Percentiles rank a stretch among this genome's conserved stretches.
phyloP scores from a whole-genome alignment of 2,113 vertebrate genomes.

The Podarcis raffonei region DNA sequence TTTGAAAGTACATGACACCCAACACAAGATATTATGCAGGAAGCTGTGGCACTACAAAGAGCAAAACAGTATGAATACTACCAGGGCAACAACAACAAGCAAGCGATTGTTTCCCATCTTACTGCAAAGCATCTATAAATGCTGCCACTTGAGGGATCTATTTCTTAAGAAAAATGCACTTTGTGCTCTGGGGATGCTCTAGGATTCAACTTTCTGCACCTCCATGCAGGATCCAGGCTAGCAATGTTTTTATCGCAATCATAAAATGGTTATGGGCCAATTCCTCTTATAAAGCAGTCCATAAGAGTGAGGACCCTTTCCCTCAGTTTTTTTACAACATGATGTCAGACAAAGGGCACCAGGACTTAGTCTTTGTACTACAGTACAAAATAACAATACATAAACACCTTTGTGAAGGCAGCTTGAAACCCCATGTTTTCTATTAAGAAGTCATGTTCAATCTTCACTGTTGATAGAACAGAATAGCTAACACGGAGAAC shows the following conservation, averaged over 20 bases:
- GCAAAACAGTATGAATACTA: slow-evolving; percentile 52
- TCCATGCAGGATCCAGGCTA: slow-evolving; percentile 66
- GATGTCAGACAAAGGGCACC: slow-evolving; percentile 84
- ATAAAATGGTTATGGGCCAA: slow-evolving; percentile 80
- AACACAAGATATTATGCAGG: slow-evolving; percentile 45
- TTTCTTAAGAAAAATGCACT: slow-evolving; percentile 73
- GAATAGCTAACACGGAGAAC: slow-evolving; percentile 85
- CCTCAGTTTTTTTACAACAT: slow-evolving; percentile 62
- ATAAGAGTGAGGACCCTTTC: slow-evolving; percentile 55
- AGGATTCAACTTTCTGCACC: slow-evolving; percentile 72
- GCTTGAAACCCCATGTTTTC: slow-evolving; percentile 84
- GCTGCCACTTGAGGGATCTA: slow-evolving; percentile 76
- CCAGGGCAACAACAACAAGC: slow-evolving; percentile 11
- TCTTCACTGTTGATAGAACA: slow-evolving; percentile 86
- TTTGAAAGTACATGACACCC: slow-evolving; percentile 58
- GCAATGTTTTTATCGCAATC: slow-evolving; percentile 74
- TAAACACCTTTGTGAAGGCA: slow-evolving; percentile 83
- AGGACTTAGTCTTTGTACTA: slow-evolving; percentile 78
- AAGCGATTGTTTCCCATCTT: slow-evolving; percentile 69
- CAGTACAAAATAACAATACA: slow-evolving; percentile 82
- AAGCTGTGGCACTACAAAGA: slow-evolving; percentile 35
- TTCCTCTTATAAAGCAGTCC: slow-evolving; percentile 75
- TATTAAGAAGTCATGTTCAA: slow-evolving; percentile 89
- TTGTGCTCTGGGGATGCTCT: slow-evolving; percentile 61
- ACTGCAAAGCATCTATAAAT: slow-evolving; percentile 67